Evolutionary conservation across 2,113 vertebrate species (phyloP).

Genomic region (Spilogale gracilis): DNA sequence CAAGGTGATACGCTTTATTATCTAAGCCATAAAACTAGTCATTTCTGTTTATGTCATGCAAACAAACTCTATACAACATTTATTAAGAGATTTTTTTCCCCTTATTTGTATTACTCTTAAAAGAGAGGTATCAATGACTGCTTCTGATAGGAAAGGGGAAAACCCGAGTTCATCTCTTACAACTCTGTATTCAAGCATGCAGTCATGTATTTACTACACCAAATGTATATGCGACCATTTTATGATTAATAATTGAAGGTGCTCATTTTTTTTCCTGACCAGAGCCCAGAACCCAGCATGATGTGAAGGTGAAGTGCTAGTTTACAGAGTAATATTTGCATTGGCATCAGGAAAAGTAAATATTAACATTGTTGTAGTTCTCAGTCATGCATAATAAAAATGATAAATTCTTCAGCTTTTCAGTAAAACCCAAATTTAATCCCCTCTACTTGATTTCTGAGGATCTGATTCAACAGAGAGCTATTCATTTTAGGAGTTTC

Average conservation of each 20-base stretch:
- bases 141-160: conserved; percentile 16
- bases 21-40: not conserved
- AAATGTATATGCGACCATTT: not conserved
- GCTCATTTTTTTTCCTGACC: not conserved
- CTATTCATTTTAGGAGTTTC: conserved; percentile 15
- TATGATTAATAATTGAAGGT: conserved; percentile 30
- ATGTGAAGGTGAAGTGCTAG: not conserved
- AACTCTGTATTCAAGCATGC: not conserved
- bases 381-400: conserved; percentile 22
- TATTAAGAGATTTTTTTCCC: not conserved
- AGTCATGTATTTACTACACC: not conserved
- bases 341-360: conserved; percentile 31
- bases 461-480: not conserved
- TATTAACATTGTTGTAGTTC: not conserved
- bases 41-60: not conserved
- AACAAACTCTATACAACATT: not conserved
- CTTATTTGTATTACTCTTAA: not conserved
- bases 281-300: not conserved
- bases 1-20: not conserved
- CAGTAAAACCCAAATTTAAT: conserved; percentile 9
- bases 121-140: not conserved
- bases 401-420: conserved; percentile 1
- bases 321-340: conserved; percentile 27
- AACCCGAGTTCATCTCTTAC: not conserved
- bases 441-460: not conserved